Percentiles rank a stretch among this genome's conserved stretches.
phyloP scores from a whole-genome alignment of 2,113 vertebrate genomes.

The Zosterops pallidus region DNA sequence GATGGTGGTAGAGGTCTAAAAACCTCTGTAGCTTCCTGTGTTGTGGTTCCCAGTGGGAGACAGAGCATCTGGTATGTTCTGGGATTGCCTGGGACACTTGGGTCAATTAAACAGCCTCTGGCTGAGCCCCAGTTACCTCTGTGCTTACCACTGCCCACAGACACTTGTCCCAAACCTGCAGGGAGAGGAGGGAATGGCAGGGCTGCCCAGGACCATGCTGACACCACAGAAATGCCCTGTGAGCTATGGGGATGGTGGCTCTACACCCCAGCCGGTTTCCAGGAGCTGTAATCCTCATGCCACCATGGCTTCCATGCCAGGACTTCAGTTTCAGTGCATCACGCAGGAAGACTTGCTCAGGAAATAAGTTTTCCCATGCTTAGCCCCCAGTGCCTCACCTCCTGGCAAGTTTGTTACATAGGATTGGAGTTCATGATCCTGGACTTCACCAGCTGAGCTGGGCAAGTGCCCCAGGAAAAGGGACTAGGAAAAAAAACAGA shows the following conservation, averaged over 20 bases:
- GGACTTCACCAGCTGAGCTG: neutral
- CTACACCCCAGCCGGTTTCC: neutral
- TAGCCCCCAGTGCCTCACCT: neutral
- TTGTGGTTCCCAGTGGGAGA: neutral
- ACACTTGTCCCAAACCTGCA: neutral
- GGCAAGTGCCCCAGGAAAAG: neutral
- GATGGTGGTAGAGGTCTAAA: neutral
- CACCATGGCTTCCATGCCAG: neutral
- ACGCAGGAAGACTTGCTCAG: neutral
- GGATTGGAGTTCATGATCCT: neutral
- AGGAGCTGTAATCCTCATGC: neutral
- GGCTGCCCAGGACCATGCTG: neutral
- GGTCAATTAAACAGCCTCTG: neutral
- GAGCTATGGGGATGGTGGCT: neutral
- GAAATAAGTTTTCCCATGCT: neutral
- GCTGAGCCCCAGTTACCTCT: neutral
- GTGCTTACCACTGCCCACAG: neutral
- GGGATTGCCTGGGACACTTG: neutral
- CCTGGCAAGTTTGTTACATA: neutral
- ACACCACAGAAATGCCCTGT: accelerated
- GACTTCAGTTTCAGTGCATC: neutral
- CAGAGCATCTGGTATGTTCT: neutral
- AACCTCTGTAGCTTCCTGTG: neutral
- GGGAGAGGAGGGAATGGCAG: neutral
- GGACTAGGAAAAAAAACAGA: neutral